Evolutionary conservation across 2,797 vertebrate genomes (phyloP).

Genomic region (Notolepis coatsorum): DNA sequence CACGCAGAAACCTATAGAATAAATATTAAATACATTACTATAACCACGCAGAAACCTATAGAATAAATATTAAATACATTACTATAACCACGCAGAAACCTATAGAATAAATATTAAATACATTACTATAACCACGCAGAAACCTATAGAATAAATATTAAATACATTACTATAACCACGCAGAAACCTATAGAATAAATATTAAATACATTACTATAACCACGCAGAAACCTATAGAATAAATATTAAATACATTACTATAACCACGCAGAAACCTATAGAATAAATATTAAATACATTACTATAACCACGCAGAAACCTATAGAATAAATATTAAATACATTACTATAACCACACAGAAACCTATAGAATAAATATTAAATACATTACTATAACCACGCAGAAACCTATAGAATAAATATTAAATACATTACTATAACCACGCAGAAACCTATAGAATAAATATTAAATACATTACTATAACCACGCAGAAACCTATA

Average conservation of each 20-base stretch:
- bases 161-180: neutral
- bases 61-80: constrained; percentile 14
- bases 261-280: constrained; percentile 2
- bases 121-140: neutral
- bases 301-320: neutral
- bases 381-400: neutral
- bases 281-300: neutral
- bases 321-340: constrained; percentile 12
- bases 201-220: neutral
- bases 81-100: constrained; percentile 1
- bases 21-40: neutral
- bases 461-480: neutral
- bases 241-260: constrained; percentile 13
- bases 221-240: neutral
- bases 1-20: constrained; percentile 3
- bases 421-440: constrained; percentile 7
- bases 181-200: neutral
- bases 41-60: neutral
- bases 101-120: neutral
- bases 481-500: neutral
- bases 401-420: neutral
- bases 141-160: constrained; percentile 15
- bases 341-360: neutral
- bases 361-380: neutral
- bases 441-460: constrained; percentile 3